Base-by-base conservation (phyloP, 1,140 invertebrate genomes). In the Tetramorium simillimum region DNA sequence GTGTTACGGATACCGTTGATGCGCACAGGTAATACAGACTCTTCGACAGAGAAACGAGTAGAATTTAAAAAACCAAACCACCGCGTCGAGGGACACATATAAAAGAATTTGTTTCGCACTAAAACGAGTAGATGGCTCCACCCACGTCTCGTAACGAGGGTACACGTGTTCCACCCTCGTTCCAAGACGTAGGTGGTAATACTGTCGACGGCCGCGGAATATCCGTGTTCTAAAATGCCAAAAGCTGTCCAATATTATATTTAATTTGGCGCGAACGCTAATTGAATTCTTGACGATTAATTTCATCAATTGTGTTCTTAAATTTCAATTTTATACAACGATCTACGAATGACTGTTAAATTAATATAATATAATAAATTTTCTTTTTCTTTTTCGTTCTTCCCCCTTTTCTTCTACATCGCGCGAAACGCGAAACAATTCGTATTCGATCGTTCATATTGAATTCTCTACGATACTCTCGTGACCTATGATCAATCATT, bases 61-160 rank as follows among this genome's bases (percentile, higher is more conserved):
- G 43, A 67, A 85, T 90, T 90, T 90, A 91, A 67, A 73, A 33
- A 67, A 75, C 3, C 33, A 21, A 40, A 10, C 60, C 12, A 90
- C 24, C 24, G 62, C 37, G 86, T 84, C 49, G 40, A 4, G 2
- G 10, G 46, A 21, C 21, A 46, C 21, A 24, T 76, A 69, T 40
- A 10, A 77, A 69, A 51, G 18, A 24, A 58, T 40, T 85, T 40
- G 67, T 87, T 91, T 85, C 85, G 0, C 24, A 33, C 58, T 37
- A 3, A 12, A 37, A 28, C 87, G 53, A 85, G 70, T 91, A 91
- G 90, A 91, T 91, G 90, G 89, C 90, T 87, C 87, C 85, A 91
- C 89, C n/a, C 69, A 53, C 33, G 51, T 28, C 33, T 84, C 53
- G 69, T 43, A 33, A 46, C 69, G 28, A 49, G 43, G 28, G 40